Evolutionary conservation across 2,797 vertebrate species (phyloP), one percentile per base, ranked within the genome.

Genomic region (Hephaestus fuliginosus): DNA sequence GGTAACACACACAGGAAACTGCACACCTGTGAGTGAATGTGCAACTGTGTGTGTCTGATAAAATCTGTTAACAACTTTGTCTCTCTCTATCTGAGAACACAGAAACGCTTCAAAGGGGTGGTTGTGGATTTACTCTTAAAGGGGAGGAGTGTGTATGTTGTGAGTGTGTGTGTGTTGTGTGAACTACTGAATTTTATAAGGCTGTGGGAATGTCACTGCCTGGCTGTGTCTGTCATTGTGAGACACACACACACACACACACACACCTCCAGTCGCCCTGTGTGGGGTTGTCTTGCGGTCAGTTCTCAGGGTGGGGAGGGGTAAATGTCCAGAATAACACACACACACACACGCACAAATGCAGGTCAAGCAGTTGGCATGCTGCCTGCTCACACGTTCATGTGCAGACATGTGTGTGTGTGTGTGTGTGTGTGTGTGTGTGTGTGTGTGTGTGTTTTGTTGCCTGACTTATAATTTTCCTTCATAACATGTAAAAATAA

Each of bases 251-350:
- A 69, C 71, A 68, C 68, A 60, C 67, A 80, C 67, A 82, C 74
- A 63, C 74, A 28, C 57, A 51, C 53, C 63, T 83, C 60, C 39
- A 63, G 84, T 58, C 58, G 8, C 18, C 48, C 51, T 61, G 78
- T 73, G 74, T 78, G 89, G 85, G 88, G 90, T 91, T 90, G 90
- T 85, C 71, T 78, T 48, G 70, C 69, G 85, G 90, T 90, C 90
- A 91, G 28, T 56, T 86, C 74, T 85, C 78, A 51, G 74, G 63
- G 51, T 53, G 36, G 76, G 85, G 88, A 83, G 85, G 83, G 80
- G 71, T 18, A 30, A 2, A n/a, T 73, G 68, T 69, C 25, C 11
- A 67, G 41, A 60, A 44, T n/a, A 49, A 57, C 55, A 65, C 63
- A 44, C 41, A 25, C 57, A 58, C 60, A 80, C 41, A 74, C 36